phyloP scores from a whole-genome alignment of 2,797 vertebrate genomes.

The Etheostoma nigrum region DNA sequence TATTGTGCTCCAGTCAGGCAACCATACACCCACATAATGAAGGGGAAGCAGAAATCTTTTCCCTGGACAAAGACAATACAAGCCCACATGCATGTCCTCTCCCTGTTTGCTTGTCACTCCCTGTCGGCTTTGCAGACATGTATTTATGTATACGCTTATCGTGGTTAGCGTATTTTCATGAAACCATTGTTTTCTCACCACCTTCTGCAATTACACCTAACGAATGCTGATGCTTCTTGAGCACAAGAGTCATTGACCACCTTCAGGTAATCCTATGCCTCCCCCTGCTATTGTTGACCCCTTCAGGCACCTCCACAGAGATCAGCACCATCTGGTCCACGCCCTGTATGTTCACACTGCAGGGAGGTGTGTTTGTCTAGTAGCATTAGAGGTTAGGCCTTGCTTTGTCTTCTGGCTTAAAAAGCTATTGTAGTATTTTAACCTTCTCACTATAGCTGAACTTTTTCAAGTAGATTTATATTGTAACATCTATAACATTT shows the following conservation, averaged over 20 bases:
- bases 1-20: constrained; percentile 50
- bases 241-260: constrained; percentile 36
- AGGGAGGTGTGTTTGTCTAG: constrained; percentile 63
- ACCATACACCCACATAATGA: constrained; percentile 42
- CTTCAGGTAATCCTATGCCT: constrained; percentile 47
- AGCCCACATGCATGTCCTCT: constrained; percentile 18
- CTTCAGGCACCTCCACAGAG: constrained; percentile 30
- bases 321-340: constrained; percentile 71
- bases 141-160: constrained; percentile 15
- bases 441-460: background rate
- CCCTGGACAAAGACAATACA: constrained; percentile 2
- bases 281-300: constrained; percentile 52
- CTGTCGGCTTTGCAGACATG: constrained; percentile 15
- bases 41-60: constrained; percentile 23
- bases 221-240: constrained; percentile 23
- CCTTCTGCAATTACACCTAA: constrained; percentile 30
- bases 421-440: background rate
- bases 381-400: constrained; percentile 28
- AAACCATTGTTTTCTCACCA: constrained; percentile 34
- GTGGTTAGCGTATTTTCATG: background rate
- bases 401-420: constrained; percentile 8
- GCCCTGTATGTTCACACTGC: constrained; percentile 73
- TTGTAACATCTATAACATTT: background rate
- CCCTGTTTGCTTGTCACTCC: constrained; percentile 33
- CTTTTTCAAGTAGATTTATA: background rate